Percentiles rank a stretch among this genome's conserved stretches.
phyloP scores from a whole-genome alignment of 2,797 vertebrate genomes.

The Pantherophis vulpinus region DNA sequence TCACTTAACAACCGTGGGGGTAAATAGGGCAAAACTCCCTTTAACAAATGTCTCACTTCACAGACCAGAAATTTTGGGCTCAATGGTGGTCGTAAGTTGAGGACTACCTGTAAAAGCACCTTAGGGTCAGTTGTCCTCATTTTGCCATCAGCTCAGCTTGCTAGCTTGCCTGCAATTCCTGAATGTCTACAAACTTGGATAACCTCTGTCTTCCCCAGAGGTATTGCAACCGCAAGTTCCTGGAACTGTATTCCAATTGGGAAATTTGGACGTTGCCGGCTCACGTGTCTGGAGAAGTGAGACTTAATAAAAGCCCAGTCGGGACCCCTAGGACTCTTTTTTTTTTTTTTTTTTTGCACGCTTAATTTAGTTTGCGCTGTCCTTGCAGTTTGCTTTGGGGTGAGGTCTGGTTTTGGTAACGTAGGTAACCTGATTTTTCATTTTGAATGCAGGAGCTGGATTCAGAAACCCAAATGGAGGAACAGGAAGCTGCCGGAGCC shows the following conservation, averaged over 20 bases:
- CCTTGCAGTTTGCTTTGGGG: neutral
- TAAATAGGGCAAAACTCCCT: no score
- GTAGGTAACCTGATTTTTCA: neutral
- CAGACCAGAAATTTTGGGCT: no score
- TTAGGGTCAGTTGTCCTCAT: neutral
- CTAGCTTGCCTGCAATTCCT: neutral
- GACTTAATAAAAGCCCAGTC: neutral
- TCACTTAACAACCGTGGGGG: no score
- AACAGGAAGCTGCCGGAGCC: neutral
- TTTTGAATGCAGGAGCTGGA: neutral
- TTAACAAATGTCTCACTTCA: no score
- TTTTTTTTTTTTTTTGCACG: neutral
- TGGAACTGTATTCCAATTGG: neutral
- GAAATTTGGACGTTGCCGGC: neutral
- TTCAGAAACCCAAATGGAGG: constrained; percentile 27
- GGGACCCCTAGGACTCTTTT: neutral
- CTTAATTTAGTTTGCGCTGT: neutral
- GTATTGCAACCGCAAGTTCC: neutral
- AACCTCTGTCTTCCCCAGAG: neutral
- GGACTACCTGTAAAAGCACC: neutral
- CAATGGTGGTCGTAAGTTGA: no score
- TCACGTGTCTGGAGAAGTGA: neutral
- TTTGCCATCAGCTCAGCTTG: neutral
- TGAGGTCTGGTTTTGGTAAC: neutral
- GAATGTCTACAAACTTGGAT: neutral